Conservation (phyloP, 1,140 invertebrate genomes). For the Leguminivora glycinivorella region DNA sequence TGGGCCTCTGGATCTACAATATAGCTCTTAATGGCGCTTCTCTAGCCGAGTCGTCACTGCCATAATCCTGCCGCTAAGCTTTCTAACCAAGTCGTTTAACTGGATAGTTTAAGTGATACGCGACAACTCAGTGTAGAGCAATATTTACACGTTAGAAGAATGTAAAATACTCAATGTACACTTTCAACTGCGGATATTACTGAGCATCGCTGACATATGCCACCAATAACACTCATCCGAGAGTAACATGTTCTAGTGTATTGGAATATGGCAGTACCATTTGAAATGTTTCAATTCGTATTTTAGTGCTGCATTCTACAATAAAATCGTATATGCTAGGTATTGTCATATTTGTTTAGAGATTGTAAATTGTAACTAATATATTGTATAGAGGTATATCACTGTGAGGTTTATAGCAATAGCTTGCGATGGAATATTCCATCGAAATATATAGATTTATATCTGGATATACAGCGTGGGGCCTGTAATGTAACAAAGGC, state of each 20-base stretch:
- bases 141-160: slow-evolving; percentile 49
- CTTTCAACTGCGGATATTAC: slow-evolving; percentile 61
- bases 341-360: neutral
- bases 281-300: neutral
- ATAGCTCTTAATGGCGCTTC: slow-evolving; percentile 15
- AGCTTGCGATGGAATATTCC: no score
- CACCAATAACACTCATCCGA: slow-evolving; percentile 62
- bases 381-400: no score
- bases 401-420: no score
- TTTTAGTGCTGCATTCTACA: neutral
- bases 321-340: neutral
- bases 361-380: neutral
- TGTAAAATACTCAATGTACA: slow-evolving; percentile 63
- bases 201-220: slow-evolving; percentile 65
- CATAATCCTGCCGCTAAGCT: neutral
- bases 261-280: slow-evolving; percentile 33
- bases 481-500: no score
- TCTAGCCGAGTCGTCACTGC: neutral
- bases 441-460: no score
- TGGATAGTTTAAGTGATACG: neutral
- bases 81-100: neutral
- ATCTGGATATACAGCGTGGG: no score
- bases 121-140: neutral
- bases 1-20: slow-evolving; percentile 10
- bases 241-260: slow-evolving; percentile 41